Conservation (phyloP, 2,888 invertebrate species). For the Monopis laevigella region DNA sequence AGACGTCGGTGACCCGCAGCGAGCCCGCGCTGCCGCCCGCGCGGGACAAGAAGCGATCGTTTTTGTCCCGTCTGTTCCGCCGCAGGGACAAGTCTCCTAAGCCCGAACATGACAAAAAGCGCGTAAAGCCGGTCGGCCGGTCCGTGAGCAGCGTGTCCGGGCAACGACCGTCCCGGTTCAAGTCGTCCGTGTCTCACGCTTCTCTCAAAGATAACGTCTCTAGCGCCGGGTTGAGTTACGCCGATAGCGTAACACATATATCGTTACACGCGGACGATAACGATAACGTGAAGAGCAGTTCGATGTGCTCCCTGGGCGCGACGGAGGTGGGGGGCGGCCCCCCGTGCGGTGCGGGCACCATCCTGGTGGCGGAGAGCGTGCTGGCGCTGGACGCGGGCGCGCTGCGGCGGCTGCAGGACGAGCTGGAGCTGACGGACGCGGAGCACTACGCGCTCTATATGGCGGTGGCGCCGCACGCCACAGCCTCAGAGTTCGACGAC, state of each 20-base stretch:
- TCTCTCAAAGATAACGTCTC: conserved; percentile 53
- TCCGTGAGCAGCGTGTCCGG: conserved; percentile 71
- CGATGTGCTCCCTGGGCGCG: conserved; percentile 35
- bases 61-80: conserved; percentile 55
- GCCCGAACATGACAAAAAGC: conserved; percentile 39
- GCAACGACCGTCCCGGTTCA: conserved; percentile 59
- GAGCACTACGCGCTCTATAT: conserved; percentile 90
- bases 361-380: conserved; percentile 67
- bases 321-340: conserved; percentile 45
- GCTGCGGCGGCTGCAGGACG: conserved; percentile 52
- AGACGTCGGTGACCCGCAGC: conserved; percentile 39
- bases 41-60: conserved; percentile 48
- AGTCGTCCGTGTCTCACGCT: conserved; percentile 46
- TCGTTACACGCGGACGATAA: conserved; percentile 70
- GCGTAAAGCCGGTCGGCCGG: conserved; percentile 59
- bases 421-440: conserved; percentile 82
- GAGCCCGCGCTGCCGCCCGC: conserved; percentile 53
- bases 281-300: conserved; percentile 42
- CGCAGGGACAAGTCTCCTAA: conserved; percentile 54
- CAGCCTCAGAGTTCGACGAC: conserved; percentile 88
- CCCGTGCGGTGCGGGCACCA: conserved; percentile 64
- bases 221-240: conserved; percentile 47
- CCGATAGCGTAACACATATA: conserved; percentile 72
- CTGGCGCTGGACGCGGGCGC: conserved; percentile 50
- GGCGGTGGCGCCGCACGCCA: conserved; percentile 85